These are phyloP conservation scores for Diarsia brunnea DNA, from an alignment of 2,888 invertebrate genomes.

Conservation along the genomic window DNA sequence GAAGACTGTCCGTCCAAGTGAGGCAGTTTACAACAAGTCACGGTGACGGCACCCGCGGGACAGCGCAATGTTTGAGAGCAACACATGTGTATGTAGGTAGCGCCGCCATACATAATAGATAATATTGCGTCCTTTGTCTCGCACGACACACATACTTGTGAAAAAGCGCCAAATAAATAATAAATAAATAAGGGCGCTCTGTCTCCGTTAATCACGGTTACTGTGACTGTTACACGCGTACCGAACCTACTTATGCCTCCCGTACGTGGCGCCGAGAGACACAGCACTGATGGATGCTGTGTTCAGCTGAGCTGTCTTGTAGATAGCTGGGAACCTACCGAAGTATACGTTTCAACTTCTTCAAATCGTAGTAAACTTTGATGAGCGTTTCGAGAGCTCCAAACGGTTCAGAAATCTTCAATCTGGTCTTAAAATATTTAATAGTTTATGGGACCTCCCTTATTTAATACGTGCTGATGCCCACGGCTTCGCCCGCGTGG, in stretches of 20 bases:
- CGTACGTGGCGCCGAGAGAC: not conserved
- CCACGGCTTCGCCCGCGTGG: no score
- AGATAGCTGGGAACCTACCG: not conserved
- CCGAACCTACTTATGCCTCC: not conserved
- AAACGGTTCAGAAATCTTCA: not conserved
- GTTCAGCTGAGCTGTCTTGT: not conserved
- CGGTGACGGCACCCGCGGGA: not conserved
- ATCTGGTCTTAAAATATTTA: not conserved
- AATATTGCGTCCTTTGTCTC: slow-evolving; percentile 45
- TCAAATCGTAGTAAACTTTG: not conserved
- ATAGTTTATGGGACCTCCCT: no score
- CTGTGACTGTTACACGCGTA: slow-evolving; percentile 15
- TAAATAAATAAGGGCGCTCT: slow-evolving; percentile 33
- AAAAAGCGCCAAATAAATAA: slow-evolving; percentile 46
- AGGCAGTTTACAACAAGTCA: not conserved
- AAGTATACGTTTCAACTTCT: not conserved
- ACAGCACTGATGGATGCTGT: not conserved
- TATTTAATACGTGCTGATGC: no score
- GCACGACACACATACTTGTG: slow-evolving; percentile 6
- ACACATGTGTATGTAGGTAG: not conserved
- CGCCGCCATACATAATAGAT: slow-evolving; percentile 38
- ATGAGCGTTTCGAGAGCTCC: not conserved
- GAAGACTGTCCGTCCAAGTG: not conserved
- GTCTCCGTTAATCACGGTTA: slow-evolving; percentile 46
- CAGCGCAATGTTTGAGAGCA: not conserved